Percentiles rank a stretch among this genome's conserved stretches.
Conservation (phyloP, 2,888 invertebrate species). For the Pedicia rivosa region DNA sequence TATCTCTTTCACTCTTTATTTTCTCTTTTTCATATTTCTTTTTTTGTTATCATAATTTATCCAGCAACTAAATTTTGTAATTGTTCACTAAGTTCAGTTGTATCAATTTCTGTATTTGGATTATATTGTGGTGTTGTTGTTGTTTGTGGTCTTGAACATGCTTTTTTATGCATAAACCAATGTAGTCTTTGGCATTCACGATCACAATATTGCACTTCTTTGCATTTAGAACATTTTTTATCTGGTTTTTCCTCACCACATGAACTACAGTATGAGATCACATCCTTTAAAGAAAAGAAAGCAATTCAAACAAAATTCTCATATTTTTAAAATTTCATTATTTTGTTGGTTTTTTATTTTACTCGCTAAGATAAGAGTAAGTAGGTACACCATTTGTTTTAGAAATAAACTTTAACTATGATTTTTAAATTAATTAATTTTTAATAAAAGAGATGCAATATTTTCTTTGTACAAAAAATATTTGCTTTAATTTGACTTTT, state of each 20-base stretch:
- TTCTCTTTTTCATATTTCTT: too few relatives aligned
- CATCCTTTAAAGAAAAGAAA: conserved; percentile 24
- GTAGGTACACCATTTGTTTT: too few relatives aligned
- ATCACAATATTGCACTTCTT: conserved; percentile 85
- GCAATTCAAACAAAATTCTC: conserved; percentile 9
- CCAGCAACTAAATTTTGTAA: conserved; percentile 32
- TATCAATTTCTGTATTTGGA: conserved; percentile 24
- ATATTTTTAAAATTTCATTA: not conserved
- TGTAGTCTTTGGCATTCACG: conserved; percentile 86
- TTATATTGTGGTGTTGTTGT: conserved; percentile 17
- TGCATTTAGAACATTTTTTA: conserved; percentile 92
- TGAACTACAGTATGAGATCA: conserved; percentile 57
- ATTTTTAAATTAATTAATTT: too few relatives aligned
- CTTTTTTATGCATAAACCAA: conserved; percentile 83
- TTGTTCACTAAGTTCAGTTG: conserved; percentile 34
- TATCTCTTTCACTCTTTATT: too few relatives aligned
- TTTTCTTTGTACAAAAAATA: too few relatives aligned
- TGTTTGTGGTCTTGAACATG: conserved; percentile 49
- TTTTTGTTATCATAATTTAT: too few relatives aligned
- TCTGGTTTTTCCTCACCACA: conserved; percentile 80
- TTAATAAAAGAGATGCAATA: too few relatives aligned
- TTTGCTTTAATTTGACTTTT: too few relatives aligned
- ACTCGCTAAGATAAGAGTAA: too few relatives aligned
- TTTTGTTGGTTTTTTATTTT: too few relatives aligned
- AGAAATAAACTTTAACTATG: too few relatives aligned